Base-by-base conservation (phyloP, 2,797 vertebrate genomes). In the Melanotaenia trifasciata region DNA sequence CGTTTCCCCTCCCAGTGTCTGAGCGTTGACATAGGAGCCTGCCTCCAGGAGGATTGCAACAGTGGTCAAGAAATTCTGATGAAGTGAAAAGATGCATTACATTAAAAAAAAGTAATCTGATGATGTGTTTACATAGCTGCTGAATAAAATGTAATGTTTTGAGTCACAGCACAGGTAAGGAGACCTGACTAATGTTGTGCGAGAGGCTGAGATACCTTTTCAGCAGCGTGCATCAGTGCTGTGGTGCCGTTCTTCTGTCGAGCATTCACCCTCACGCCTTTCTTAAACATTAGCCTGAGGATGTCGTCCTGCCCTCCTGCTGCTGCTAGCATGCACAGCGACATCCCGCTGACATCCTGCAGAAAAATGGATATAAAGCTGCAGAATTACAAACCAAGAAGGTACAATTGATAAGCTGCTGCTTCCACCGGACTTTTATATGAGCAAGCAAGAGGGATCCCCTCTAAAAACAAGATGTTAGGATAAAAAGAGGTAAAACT, bases 291-390 rank as follows among this genome's bases (percentile, higher is more conserved):
- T 84, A 98, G 86, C 68, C 97, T 81, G 51, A 99, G 95, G 67
- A 99, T 96, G 85, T 99, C 98, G 1, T 99, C 97, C 0, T 99
- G 97, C 1, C 98, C 98, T 1, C 97, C 97, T 0, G 97, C 98
- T 11, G 98, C 97, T 4, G 98, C 97, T 65, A 99, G 93, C 97
- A 99, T 98, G 76, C 96, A 94, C 20, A 99, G 90, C 0, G 98
- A 98, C 98, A 99, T 99, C 20, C 98, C 98, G 3, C 96, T 98
- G 1, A 96, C 92, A 53, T 99, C 97, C 98, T 99, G 91, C 14
- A 11, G 70, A 76, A 57, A 75, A 30, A 88, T n/a, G 26, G 8
- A 82, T 1, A 67, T 24, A 68, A 28, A 14, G 13, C 64, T 3
- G 26, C 14, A 70, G 7, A 22, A 18, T 77, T 47, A 79, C 20